These are phyloP conservation scores for Athalia circularis DNA, from an alignment of 2,888 invertebrate species.

Conservation along the genomic window DNA sequence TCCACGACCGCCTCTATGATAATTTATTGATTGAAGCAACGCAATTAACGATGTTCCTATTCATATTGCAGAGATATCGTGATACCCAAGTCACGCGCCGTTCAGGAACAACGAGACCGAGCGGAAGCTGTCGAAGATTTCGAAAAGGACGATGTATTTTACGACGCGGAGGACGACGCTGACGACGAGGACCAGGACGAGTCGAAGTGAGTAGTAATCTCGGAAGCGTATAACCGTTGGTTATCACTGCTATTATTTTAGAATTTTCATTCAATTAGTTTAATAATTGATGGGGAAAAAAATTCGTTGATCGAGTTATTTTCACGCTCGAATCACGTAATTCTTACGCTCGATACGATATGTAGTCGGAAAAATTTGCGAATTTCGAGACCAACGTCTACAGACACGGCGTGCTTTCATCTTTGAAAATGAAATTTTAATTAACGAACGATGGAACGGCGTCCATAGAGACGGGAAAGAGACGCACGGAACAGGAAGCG, in stretches of 20 bases:
- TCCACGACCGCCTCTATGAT: no score
- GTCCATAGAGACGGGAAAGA: background rate
- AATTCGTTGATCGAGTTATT: no score
- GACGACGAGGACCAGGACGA: slow-evolving; percentile 80
- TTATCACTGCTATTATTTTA: background rate
- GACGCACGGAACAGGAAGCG: slow-evolving; percentile 26
- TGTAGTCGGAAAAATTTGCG: background rate
- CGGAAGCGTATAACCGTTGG: background rate
- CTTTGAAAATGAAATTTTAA: slow-evolving; percentile 3
- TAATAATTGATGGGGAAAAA: no score
- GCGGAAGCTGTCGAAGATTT: slow-evolving; percentile 74
- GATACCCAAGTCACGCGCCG: slow-evolving; percentile 76
- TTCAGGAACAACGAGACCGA: slow-evolving; percentile 76
- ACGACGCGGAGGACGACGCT: slow-evolving; percentile 82
- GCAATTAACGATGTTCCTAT: background rate
- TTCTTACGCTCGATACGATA: background rate
- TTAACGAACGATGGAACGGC: background rate
- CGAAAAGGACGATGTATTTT: slow-evolving; percentile 83
- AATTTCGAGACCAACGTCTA: background rate
- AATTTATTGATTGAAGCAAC: no score
- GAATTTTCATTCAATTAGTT: no score
- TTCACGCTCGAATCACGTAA: background rate
- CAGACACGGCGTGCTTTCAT: background rate
- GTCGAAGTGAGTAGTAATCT: slow-evolving; percentile 65
- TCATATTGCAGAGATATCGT: slow-evolving; percentile 75